These are phyloP conservation scores for Aricia artaxerxes DNA, from an alignment of 2,888 invertebrate species.

Conservation along the genomic window DNA sequence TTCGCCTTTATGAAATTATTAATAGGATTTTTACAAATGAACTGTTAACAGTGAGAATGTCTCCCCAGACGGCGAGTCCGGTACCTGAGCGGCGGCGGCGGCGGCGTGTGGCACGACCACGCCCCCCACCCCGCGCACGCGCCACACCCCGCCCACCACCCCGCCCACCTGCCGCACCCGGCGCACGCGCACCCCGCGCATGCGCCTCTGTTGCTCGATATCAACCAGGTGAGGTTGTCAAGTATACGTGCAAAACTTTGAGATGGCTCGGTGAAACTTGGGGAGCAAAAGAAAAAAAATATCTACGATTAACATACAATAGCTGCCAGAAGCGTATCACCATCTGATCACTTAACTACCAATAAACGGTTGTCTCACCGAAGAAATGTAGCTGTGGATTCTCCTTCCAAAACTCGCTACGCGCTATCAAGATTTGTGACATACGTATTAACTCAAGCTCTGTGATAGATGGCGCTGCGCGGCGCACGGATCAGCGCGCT, in stretches of 20 bases:
- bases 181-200: slow-evolving; percentile 51
- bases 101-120: slow-evolving; percentile 51
- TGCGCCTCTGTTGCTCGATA: slow-evolving; percentile 65
- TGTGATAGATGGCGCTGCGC: slow-evolving; percentile 65
- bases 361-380: no score
- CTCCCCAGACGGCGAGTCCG: slow-evolving; percentile 69
- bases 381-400: no score
- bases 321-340: no score
- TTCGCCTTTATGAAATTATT: no score
- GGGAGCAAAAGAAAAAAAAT: no score
- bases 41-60: not conserved
- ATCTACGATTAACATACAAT: no score
- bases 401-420: no score
- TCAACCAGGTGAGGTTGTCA: slow-evolving; percentile 59
- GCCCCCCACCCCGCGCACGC: slow-evolving; percentile 38
- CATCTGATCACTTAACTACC: no score
- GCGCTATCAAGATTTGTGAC: no score
- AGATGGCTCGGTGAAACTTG: no score
- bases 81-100: slow-evolving; percentile 57
- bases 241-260: no score
- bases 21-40: no score
- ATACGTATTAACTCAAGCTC: not conserved
- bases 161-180: slow-evolving; percentile 41
- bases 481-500: slow-evolving; percentile 64
- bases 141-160: slow-evolving; percentile 40